Evolutionary conservation across 2,888 invertebrate species (phyloP), one percentile per base, ranked within the genome.

Genomic region (Odontocolon sp.): DNA sequence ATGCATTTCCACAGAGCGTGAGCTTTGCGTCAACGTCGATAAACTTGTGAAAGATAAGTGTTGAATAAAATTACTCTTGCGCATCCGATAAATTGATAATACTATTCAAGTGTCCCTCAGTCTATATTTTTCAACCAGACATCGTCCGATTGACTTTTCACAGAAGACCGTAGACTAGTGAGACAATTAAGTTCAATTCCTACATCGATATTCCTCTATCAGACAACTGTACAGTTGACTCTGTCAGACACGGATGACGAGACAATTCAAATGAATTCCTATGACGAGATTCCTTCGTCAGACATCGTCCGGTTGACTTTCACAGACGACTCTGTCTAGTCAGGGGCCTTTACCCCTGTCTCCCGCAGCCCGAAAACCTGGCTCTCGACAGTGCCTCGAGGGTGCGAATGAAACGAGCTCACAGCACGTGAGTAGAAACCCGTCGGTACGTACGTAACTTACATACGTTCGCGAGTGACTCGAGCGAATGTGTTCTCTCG

Each of bases 341-440:
- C 11, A 9, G n/a, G 26, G 11, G 14, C 33, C 33, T 47, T 63
- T 36, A 14, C 47, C 16, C 63, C 11, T 33, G 47, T 47, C 47
- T 63, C 47, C 63, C 23, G 33, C 40, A n/a, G 59, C 38, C 18
- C 50, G n/a, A 42, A 33, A 21, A 47, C 33, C 21, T n/a, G 47
- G 47, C 33, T 47, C 45, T 47, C 47, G 47, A 63, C 33, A 21
- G 63, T 73, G 64, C 57, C 64, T 66, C 57, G 33, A 45, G 61
- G 73, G 9, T 63, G 68, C 16, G 38, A 63, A 56, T 68, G 68
- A 63, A 68, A 68, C 68, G 68, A 63, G 74, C 47, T 40, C 31
- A 36, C 11, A 18, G 18, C 59, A 18, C 52, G 66, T 33, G 38
- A 47, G 61, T 23, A 36, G 28, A 63, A 57, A 36, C 38, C 26